Percentiles rank a stretch among this genome's conserved stretches.
phyloP scores from a whole-genome alignment of 2,113 vertebrate species.

The Pionites leucogaster region DNA sequence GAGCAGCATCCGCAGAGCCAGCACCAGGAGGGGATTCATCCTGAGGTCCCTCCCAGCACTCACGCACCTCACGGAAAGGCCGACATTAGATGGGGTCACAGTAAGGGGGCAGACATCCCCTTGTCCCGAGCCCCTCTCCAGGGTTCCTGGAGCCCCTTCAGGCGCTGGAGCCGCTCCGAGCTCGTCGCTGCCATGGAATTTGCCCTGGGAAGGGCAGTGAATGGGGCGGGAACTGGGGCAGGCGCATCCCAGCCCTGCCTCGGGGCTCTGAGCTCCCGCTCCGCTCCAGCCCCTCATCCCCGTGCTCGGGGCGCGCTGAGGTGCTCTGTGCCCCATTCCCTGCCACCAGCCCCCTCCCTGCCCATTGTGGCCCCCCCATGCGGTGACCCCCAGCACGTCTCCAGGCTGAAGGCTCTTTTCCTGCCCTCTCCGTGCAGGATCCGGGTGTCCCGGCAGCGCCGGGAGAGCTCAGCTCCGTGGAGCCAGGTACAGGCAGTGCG shows the following conservation, averaged over 20 bases:
- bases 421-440: background rate
- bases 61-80: too few species aligned
- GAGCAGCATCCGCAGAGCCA: background rate
- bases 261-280: background rate
- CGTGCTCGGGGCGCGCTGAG: background rate
- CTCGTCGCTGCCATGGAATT: too few species aligned
- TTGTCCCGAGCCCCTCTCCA: too few species aligned
- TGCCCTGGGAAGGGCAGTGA: background rate
- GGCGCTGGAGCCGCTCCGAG: too few species aligned
- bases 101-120: too few species aligned
- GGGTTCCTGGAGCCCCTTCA: too few species aligned
- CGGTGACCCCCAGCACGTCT: accelerated
- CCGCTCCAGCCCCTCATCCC: background rate
- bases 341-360: too few species aligned
- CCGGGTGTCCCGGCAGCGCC: accelerated
- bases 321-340: background rate
- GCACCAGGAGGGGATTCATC: background rate
- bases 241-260: background rate
- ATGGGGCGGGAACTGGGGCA: background rate
- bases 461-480: background rate
- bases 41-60: background rate
- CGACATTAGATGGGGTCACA: too few species aligned
- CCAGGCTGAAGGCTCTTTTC: background rate
- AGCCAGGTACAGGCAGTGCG: background rate
- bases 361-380: background rate